A percentile compares a stretch with the other conserved stretches of the same genome.
These are phyloP conservation scores for Lycocerus yunnanus DNA, from an alignment of 2,888 invertebrate species.

Conservation along the genomic window DNA sequence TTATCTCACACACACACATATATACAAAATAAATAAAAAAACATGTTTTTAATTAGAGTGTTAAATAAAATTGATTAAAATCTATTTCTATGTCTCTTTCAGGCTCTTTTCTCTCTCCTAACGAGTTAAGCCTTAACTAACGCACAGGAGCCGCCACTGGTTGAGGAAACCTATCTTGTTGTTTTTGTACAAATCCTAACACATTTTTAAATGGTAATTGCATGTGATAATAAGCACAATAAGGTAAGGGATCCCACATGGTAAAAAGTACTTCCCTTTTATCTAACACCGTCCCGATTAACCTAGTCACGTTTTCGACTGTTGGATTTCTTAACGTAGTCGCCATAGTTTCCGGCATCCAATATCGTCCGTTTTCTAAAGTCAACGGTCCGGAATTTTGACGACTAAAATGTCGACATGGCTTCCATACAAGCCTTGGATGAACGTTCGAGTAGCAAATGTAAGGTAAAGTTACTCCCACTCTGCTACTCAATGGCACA, in stretches of 20 bases:
- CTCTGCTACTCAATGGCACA: slow-evolving; percentile 70
- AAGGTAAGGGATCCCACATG: slow-evolving; percentile 85
- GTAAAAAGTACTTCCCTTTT: slow-evolving; percentile 80
- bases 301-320: slow-evolving; percentile 61
- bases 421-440: slow-evolving; percentile 66
- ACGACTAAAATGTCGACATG: slow-evolving; percentile 65
- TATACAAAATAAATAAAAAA: slow-evolving; percentile 26
- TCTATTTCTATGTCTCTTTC: slow-evolving; percentile 23
- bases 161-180: slow-evolving; percentile 52
- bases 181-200: slow-evolving; percentile 60
- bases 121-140: slow-evolving; percentile 36
- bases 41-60: slow-evolving; percentile 11
- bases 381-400: slow-evolving; percentile 60
- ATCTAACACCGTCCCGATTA: slow-evolving; percentile 72
- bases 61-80: slow-evolving; percentile 11
- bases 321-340: slow-evolving; percentile 57
- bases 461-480: slow-evolving; percentile 81
- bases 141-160: slow-evolving; percentile 52
- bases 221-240: slow-evolving; percentile 84
- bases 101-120: slow-evolving; percentile 52
- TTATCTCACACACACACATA: slow-evolving; percentile 12
- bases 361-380: slow-evolving; percentile 59
- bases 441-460: slow-evolving; percentile 76
- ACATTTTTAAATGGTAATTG: slow-evolving; percentile 71
- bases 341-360: slow-evolving; percentile 64